Evolutionary conservation across 2,797 vertebrate genomes (phyloP), one percentile per base, ranked within the genome.

Genomic region (Pipistrellus pipistrellus): DNA sequence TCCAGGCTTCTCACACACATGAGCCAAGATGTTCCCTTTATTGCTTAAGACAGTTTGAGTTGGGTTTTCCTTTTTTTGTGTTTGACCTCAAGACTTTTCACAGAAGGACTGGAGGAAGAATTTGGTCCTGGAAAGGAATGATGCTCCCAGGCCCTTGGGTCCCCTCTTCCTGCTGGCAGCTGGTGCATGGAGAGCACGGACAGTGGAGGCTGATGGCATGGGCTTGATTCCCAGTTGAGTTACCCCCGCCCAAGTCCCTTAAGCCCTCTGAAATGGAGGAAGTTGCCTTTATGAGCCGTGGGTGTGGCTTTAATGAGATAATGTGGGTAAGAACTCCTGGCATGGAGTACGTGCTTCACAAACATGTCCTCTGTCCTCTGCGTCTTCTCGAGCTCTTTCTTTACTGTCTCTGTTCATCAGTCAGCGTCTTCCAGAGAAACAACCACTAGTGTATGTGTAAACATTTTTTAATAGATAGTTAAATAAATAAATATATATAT

Each of bases 281-380:
- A 32, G 25, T 38, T 73, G 44, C 13, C 41, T 76, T 53, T 17
- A 0, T 15, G 57, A 14, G 59, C 46, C 3, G 53, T 4, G 17
- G 18, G 27, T 27, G 48, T 68, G 41, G 23, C 18, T 57, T 48
- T 55, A 30, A n/a, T 0, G 8, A 38, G 48, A 6, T 13, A 18
- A 30, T 35, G 23, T 0, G 1, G 30, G 25, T 6, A 2, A 21
- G 64, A 77, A 30, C 2, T 76, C 10, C 32, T 5, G 51, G 38
- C 0, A 0, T 41, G 3, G 12, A n/a, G 3, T 21, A 69, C 8
- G 15, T 4, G n/a, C 23, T 32, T 71, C 35, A 15, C 17, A 14
- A 38, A 10, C 2, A 0, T 15, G 27, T 4, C 3, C 20, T 51
- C 64, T 12, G 23, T n/a, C 23, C 8, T 73, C 10, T 48, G 55